Evolutionary conservation across 2,888 invertebrate species (phyloP), one percentile per base, ranked within the genome.

Genomic region (Hypomecis punctinalis): DNA sequence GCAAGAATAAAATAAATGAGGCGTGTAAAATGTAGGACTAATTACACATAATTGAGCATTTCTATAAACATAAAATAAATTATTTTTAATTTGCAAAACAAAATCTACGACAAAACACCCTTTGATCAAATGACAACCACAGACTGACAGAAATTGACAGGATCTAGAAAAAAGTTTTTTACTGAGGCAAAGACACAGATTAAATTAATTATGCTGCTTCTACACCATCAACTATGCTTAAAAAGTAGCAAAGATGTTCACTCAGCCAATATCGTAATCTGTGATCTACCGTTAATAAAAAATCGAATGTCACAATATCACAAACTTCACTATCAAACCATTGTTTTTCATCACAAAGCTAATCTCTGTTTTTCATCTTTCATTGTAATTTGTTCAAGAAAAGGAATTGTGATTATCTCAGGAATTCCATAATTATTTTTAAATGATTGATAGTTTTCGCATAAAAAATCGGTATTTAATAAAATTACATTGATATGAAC

Each of bases 401-500:
- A 51, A 11, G 49, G 13, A 51, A 39, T 8, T 10, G 35, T 48
- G 37, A 23, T 42, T 33, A 47, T 52, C 7, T 40, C 6, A 13
- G 10, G 4, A 48, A 13, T 13, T 45, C 45, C 6, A 52, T 40
- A 42, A 10, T 40, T 33, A 52, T 52, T 40, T 49, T 39, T 52
- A 52, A 10, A 6, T 13, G 40, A 6, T 33, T 52, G 42, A 9
- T 10, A 36, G 10, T 46, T 23, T 40, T 47, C n/a, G 11, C 49
- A 60, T 23, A 45, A 35, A 43, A 48, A 39, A 42, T 55, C 10
- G 56, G 56, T 51, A 39, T 9, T 39, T 13, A 33, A 33, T 46
- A 37, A 9, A 36, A 13, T 11, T 8, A 45, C 9, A 36, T 13
- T 48, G 67, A 46, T 74, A 91, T 92, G 92, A 92, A 92, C 78